These are phyloP conservation scores for Drosophila oshimai DNA, from an alignment of 1,140 invertebrate genomes.

Conservation along the genomic window DNA sequence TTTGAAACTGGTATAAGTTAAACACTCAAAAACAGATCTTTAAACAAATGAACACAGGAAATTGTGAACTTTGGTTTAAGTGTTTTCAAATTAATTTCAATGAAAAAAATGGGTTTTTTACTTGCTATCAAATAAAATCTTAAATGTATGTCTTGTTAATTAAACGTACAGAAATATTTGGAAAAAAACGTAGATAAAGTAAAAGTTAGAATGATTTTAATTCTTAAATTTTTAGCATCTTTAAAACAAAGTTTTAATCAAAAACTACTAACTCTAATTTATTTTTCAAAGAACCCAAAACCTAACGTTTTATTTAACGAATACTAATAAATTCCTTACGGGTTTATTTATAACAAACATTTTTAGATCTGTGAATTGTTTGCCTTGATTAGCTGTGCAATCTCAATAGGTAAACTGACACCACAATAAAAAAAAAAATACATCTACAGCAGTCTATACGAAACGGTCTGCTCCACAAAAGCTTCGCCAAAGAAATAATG, in stretches of 20 bases:
- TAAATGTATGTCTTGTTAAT: too few relatives aligned
- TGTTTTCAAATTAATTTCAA: background rate
- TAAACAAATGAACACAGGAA: slow-evolving; percentile 1
- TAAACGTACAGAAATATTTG: too few relatives aligned
- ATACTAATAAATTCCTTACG: slow-evolving; percentile 11
- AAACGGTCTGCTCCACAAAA: slow-evolving; percentile 3
- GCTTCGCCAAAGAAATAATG: slow-evolving; percentile 17
- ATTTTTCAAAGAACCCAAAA: background rate
- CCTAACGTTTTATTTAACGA: background rate
- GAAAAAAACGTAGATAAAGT: too few relatives aligned
- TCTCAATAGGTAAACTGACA: slow-evolving; percentile 36
- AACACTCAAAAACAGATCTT: background rate
- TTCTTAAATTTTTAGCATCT: background rate
- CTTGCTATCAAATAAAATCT: too few relatives aligned
- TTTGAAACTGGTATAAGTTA: background rate
- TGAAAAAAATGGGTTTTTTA: background rate
- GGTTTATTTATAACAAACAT: slow-evolving; percentile 26
- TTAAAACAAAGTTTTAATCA: background rate
- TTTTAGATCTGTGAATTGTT: slow-evolving; percentile 41
- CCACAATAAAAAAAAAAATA: slow-evolving; percentile 12
- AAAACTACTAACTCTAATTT: too few relatives aligned
- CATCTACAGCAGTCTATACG: too few relatives aligned
- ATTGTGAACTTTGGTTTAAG: background rate
- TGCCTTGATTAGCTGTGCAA: slow-evolving; percentile 31
- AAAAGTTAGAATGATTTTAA: background rate